Percentiles rank a stretch among this genome's conserved stretches.
Evolutionary conservation across 1,140 invertebrate species (phyloP).

Genomic region (Drosophila mayri): DNA sequence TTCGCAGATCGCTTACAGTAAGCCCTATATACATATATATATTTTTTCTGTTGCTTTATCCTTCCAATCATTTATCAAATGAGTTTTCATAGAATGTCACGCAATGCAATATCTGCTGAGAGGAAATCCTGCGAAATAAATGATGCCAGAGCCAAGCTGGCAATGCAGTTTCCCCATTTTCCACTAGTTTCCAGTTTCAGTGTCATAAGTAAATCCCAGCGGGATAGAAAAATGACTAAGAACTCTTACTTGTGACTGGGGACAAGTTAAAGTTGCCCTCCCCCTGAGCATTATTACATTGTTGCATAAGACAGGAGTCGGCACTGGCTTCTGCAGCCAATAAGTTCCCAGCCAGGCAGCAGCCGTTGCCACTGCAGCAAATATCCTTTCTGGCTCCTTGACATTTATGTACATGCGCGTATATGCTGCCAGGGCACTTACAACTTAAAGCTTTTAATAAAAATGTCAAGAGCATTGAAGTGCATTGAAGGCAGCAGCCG

Average conservation of each 20-base stretch:
- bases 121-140: constrained; percentile 56
- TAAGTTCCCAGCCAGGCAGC: constrained; percentile 74
- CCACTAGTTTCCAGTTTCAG: constrained; percentile 17
- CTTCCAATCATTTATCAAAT: constrained; percentile 74
- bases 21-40: constrained; percentile 10
- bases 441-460: constrained; percentile 84
- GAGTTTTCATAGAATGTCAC: constrained; percentile 78
- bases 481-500: constrained; percentile 50
- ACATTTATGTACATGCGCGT: constrained; percentile 56
- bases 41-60: not conserved
- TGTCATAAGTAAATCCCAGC: constrained; percentile 64
- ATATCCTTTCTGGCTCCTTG: constrained; percentile 61
- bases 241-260: constrained; percentile 36
- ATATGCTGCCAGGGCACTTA: constrained; percentile 49
- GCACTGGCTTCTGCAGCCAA: constrained; percentile 58
- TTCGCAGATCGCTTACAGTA: constrained; percentile 53
- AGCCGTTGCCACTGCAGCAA: constrained; percentile 58
- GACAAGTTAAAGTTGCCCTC: constrained; percentile 65
- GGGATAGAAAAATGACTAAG: constrained; percentile 67
- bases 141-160: constrained; percentile 53
- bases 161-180: constrained; percentile 54
- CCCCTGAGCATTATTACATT: constrained; percentile 78
- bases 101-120: constrained; percentile 63
- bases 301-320: constrained; percentile 58
- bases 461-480: constrained; percentile 81